Percentiles rank a stretch among this genome's conserved stretches.
These are phyloP conservation scores for Ondatra zibethicus DNA, from an alignment of 2,113 vertebrate genomes.

Conservation along the genomic window DNA sequence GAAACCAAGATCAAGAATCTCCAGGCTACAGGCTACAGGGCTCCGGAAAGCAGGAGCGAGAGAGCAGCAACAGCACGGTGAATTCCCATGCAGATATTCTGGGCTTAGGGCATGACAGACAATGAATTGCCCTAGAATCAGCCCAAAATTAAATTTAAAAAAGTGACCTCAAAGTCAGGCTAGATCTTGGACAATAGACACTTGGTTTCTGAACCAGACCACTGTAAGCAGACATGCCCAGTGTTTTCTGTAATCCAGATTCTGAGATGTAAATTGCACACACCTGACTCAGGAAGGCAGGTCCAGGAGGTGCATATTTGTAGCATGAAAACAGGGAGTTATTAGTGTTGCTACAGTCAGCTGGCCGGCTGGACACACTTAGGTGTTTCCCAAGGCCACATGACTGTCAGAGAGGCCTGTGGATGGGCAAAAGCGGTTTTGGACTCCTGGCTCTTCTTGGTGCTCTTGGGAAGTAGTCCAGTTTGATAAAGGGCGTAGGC, in stretches of 20 bases:
- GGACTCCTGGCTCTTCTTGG: neutral
- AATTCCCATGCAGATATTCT: neutral
- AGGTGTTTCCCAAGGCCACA: neutral
- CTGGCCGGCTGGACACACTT: neutral
- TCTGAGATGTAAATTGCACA: neutral
- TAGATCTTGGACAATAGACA: neutral
- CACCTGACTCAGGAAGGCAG: constrained; percentile 31
- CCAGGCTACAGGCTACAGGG: neutral
- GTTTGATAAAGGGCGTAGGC: constrained; percentile 23
- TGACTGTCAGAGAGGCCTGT: neutral
- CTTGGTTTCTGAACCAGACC: constrained; percentile 1
- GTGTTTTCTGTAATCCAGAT: neutral
- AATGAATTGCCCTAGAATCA: constrained; percentile 47
- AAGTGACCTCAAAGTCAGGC: neutral
- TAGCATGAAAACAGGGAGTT: constrained; percentile 64
- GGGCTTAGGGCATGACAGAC: neutral
- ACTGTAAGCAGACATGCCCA: neutral
- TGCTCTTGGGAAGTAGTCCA: constrained; percentile 26
- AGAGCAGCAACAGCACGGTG: neutral
- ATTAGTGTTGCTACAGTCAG: constrained; percentile 45
- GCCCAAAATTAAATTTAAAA: constrained; percentile 22
- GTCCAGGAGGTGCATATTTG: constrained; percentile 66
- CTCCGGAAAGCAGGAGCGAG: neutral
- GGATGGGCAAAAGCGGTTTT: neutral
- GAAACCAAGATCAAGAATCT: neutral